Percentiles rank a stretch among this genome's conserved stretches.
These are phyloP conservation scores for Sciurus vulgaris DNA, from an alignment of 2,797 vertebrate genomes.

Conservation along the genomic window DNA sequence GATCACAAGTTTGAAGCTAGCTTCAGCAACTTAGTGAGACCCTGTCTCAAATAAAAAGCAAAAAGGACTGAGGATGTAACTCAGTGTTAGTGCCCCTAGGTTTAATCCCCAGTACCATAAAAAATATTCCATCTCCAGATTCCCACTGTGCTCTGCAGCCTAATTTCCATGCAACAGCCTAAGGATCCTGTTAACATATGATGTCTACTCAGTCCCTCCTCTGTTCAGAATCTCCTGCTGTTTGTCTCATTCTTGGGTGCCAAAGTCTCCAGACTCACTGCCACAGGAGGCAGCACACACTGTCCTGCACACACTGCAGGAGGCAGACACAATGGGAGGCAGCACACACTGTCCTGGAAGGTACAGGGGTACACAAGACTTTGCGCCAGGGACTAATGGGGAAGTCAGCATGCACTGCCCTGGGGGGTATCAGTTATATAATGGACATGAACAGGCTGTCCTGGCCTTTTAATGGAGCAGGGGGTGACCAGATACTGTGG, in stretches of 20 bases:
- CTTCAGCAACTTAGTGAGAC: too few relatives aligned
- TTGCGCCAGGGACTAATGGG: constrained; percentile 24
- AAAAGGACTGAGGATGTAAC: too few relatives aligned
- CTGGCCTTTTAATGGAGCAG: constrained; percentile 20
- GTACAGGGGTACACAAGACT: not conserved
- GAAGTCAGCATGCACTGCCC: constrained; percentile 25
- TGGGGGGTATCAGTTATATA: constrained; percentile 2
- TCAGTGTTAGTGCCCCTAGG: too few relatives aligned
- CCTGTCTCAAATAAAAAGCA: too few relatives aligned
- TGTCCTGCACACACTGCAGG: not conserved
- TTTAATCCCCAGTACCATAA: not conserved
- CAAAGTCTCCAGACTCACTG: constrained; percentile 49
- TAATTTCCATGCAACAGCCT: constrained; percentile 28
- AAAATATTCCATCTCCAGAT: constrained; percentile 46
- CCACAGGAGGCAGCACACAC: not conserved
- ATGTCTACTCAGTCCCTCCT: constrained; percentile 3
- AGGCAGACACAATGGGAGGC: not conserved
- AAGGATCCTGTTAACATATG: not conserved
- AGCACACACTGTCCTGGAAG: constrained; percentile 44
- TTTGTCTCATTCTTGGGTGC: not conserved
- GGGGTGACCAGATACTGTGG: constrained; percentile 29
- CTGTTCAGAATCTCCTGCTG: constrained; percentile 31
- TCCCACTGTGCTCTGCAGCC: not conserved
- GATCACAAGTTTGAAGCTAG: too few relatives aligned
- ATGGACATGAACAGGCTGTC: constrained; percentile 53